These are phyloP conservation scores for Trichopria drosophilae DNA, from an alignment of 2,888 invertebrate species.

Conservation along the genomic window DNA sequence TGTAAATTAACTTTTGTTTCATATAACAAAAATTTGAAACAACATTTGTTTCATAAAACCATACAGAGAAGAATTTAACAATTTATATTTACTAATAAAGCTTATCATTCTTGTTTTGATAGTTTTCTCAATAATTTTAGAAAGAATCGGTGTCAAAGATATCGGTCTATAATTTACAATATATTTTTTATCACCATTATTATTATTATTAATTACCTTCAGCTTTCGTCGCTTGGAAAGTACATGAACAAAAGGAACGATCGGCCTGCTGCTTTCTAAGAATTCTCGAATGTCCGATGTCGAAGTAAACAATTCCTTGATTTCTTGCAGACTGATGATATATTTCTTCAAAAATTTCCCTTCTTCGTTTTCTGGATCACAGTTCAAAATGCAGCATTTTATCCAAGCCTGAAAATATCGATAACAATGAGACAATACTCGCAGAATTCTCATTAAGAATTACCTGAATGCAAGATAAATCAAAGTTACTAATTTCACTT, in stretches of 20 bases:
- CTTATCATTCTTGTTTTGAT: too few species aligned
- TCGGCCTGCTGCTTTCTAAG: conserved; percentile 42
- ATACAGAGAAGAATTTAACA: too few species aligned
- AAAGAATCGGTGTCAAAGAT: too few species aligned
- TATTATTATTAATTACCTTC: too few species aligned
- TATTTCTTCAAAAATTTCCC: conserved; percentile 43
- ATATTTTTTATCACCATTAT: too few species aligned
- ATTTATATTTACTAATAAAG: too few species aligned
- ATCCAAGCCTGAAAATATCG: conserved; percentile 48
- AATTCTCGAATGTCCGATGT: conserved; percentile 42
- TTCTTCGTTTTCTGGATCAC: conserved; percentile 39
- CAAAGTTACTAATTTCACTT: conserved; percentile 45
- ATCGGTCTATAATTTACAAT: too few species aligned
- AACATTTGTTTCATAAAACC: too few species aligned
- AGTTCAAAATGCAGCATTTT: conserved; percentile 48
- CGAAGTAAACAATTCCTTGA: conserved; percentile 43
- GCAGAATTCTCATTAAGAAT: conserved; percentile 16
- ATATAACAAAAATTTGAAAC: too few species aligned
- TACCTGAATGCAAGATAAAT: conserved; percentile 49
- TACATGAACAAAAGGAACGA: conserved; percentile 47
- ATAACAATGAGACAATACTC: conserved; percentile 3
- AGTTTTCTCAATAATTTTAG: too few species aligned
- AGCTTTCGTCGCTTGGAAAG: too few species aligned
- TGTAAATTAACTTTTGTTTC: too few species aligned
- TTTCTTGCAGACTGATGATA: conserved; percentile 42